These are phyloP conservation scores for Ceyx cyanopectus DNA, from an alignment of 2,113 vertebrate genomes.

Conservation along the genomic window DNA sequence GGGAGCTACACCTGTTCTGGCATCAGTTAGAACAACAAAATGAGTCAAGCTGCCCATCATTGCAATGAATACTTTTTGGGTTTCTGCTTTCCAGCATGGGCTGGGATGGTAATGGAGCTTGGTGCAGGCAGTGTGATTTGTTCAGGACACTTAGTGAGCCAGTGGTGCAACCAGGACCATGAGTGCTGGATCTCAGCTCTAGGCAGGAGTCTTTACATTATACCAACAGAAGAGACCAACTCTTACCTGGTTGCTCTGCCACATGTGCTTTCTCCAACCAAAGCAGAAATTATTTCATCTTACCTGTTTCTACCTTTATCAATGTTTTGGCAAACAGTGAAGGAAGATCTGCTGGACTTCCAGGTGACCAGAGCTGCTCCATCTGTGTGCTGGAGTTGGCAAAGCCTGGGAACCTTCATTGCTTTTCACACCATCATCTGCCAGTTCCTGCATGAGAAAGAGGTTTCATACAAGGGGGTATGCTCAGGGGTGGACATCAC, in stretches of 20 bases:
- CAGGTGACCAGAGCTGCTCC: background rate
- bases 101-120: background rate
- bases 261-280: background rate
- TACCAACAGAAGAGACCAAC: background rate
- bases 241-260: background rate
- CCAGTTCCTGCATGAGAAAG: background rate
- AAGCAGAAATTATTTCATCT: background rate
- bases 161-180: background rate
- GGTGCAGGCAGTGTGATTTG: background rate
- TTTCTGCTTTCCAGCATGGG: background rate
- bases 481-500: background rate
- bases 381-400: background rate
- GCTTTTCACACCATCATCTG: background rate
- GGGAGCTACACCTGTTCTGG: background rate
- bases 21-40: background rate
- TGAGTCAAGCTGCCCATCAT: background rate
- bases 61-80: background rate
- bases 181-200: background rate
- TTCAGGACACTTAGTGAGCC: fast-evolving
- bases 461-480: background rate
- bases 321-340: background rate
- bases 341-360: background rate
- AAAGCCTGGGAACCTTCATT: background rate
- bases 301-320: background rate
- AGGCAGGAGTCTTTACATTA: background rate